Conservation (phyloP, 2,888 invertebrate species). For the Nomada hirtipes region DNA sequence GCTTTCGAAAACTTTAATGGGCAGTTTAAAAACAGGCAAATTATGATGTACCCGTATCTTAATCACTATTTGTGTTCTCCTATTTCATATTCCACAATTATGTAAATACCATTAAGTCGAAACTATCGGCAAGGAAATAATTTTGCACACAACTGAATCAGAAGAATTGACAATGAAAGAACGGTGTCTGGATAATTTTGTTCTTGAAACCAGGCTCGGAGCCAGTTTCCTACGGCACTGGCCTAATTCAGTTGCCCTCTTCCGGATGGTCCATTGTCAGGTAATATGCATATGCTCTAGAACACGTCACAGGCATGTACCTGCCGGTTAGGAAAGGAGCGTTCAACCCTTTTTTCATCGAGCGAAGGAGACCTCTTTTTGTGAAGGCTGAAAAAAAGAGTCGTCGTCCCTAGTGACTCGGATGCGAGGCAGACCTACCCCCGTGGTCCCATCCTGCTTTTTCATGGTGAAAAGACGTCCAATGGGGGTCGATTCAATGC, state of each 20-base stretch:
- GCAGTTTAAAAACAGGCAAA: too few relatives aligned
- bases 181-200: not conserved
- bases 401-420: slow-evolving; percentile 65
- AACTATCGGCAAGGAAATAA: too few relatives aligned
- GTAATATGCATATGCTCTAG: slow-evolving; percentile 78
- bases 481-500: slow-evolving; percentile 80
- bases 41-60: too few relatives aligned
- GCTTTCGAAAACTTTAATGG: too few relatives aligned
- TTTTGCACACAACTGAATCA: too few relatives aligned
- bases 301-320: slow-evolving; percentile 74
- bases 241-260: slow-evolving; percentile 63
- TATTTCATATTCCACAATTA: too few relatives aligned
- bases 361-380: slow-evolving; percentile 70
- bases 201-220: not conserved
- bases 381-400: slow-evolving; percentile 58
- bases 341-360: slow-evolving; percentile 71
- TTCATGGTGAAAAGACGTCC: slow-evolving; percentile 77
- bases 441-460: slow-evolving; percentile 75
- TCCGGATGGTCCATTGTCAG: slow-evolving; percentile 72
- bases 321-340: slow-evolving; percentile 75
- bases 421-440: slow-evolving; percentile 71
- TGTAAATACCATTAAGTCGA: too few relatives aligned
- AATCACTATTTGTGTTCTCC: too few relatives aligned
- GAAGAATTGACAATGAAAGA: not conserved
- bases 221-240: slow-evolving; percentile 59